Percentiles rank a stretch among this genome's conserved stretches.
phyloP scores from a whole-genome alignment of 2,888 invertebrate species.

The Syritta pipiens region DNA sequence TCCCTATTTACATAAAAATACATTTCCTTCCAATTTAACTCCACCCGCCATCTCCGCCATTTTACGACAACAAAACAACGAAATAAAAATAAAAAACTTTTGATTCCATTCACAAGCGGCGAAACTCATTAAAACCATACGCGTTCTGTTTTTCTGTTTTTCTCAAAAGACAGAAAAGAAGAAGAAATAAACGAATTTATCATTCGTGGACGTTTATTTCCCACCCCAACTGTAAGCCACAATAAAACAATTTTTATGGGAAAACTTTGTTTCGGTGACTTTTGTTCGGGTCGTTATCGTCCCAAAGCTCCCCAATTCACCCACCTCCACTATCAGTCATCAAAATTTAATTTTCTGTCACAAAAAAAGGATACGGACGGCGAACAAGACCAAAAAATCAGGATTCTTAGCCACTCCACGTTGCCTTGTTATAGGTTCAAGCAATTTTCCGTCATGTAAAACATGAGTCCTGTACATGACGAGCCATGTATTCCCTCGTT shows the following conservation, averaged over 20 bases:
- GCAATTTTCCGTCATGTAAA: slow-evolving; percentile 48
- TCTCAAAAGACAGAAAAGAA: too few species aligned
- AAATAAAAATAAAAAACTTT: slow-evolving; percentile 8
- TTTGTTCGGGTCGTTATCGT: slow-evolving; percentile 7
- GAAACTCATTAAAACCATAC: slow-evolving; percentile 33
- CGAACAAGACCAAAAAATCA: neutral
- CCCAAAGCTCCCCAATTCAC: neutral
- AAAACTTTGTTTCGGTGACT: slow-evolving; percentile 26
- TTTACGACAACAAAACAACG: neutral
- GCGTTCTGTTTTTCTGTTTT: slow-evolving; percentile 25
- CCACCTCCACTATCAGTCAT: slow-evolving; percentile 20
- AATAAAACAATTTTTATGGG: slow-evolving; percentile 39
- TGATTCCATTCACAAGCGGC: slow-evolving; percentile 13
- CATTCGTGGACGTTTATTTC: slow-evolving; percentile 30
- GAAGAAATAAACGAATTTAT: too few species aligned
- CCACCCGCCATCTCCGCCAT: neutral
- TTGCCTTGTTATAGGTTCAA: slow-evolving; percentile 47
- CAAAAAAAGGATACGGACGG: slow-evolving; percentile 34
- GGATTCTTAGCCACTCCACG: slow-evolving; percentile 20
- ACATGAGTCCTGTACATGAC: too few species aligned
- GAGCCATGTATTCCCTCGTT: too few species aligned
- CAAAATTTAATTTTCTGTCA: slow-evolving; percentile 55
- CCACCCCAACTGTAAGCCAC: slow-evolving; percentile 3
- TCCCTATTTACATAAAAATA: slow-evolving; percentile 25
- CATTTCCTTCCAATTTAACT: neutral